Evolutionary conservation across 2,888 invertebrate genomes (phyloP).

Genomic region (Lepidocyrtinus sp.): DNA sequence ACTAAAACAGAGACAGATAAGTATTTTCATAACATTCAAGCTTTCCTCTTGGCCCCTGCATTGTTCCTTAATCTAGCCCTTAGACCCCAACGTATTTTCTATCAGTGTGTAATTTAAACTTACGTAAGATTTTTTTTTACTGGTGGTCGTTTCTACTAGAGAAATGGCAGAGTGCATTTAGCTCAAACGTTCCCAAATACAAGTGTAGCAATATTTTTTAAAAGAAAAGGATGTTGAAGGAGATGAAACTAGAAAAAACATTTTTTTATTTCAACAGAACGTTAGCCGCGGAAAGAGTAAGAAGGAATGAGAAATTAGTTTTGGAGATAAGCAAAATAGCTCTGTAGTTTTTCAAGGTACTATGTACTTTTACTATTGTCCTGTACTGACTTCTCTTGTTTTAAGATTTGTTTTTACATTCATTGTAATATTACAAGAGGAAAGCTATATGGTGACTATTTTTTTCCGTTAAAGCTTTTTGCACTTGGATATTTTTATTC

Average conservation of each 20-base stretch:
- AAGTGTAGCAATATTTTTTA: not conserved
- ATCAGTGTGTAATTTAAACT: not conserved
- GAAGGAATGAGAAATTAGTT: slow-evolving; percentile 31
- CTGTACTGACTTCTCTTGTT: slow-evolving; percentile 23
- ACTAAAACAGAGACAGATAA: slow-evolving; percentile 25
- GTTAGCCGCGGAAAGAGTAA: slow-evolving; percentile 46
- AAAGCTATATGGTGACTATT: too few species aligned
- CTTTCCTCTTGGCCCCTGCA: not conserved
- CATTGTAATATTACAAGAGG: slow-evolving; percentile 31
- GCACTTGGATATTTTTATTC: not conserved
- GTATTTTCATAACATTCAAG: too few species aligned
- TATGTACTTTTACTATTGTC: not conserved
- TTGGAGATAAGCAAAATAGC: slow-evolving; percentile 46
- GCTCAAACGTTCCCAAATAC: not conserved
- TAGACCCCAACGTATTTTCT: not conserved
- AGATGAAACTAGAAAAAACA: slow-evolving; percentile 23
- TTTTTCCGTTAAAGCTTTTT: too few species aligned
- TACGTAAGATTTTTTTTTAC: not conserved
- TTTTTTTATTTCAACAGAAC: slow-evolving; percentile 36
- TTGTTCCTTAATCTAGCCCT: not conserved
- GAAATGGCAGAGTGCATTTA: not conserved
- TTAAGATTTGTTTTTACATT: slow-evolving; percentile 18
- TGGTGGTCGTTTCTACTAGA: not conserved
- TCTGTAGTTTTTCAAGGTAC: slow-evolving; percentile 22
- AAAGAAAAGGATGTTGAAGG: not conserved